Evolutionary conservation across 1,140 invertebrate genomes (phyloP).

Genomic region (Portunus trituberculatus): DNA sequence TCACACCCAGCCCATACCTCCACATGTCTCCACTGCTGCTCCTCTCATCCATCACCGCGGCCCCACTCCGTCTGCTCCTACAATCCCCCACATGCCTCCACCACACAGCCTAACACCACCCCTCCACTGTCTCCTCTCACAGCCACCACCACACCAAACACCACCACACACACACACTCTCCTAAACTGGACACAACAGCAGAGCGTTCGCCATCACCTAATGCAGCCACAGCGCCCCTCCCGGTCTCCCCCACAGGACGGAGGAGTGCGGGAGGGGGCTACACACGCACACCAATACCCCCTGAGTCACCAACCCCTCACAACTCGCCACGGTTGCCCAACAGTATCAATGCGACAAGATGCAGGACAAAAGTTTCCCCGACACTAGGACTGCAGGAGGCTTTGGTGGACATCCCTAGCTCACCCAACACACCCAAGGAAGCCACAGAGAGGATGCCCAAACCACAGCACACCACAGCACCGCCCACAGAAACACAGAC

Average conservation of each 20-base stretch:
- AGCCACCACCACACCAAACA: too few species aligned
- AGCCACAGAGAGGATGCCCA: not conserved
- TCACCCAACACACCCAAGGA: not conserved
- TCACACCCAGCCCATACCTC: slow-evolving; percentile 72
- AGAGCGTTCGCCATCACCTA: not conserved
- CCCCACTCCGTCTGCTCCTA: slow-evolving; percentile 67
- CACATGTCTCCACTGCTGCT: slow-evolving; percentile 65
- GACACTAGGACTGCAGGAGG: not conserved
- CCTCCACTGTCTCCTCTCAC: too few species aligned
- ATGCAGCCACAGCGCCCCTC: not conserved
- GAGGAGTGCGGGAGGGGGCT: slow-evolving; percentile 38
- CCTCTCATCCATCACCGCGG: slow-evolving; percentile 47
- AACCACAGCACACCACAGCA: not conserved
- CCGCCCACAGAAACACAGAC: too few species aligned
- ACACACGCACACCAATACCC: slow-evolving; percentile 52
- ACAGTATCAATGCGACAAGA: slow-evolving; percentile 71
- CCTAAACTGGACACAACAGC: too few species aligned
- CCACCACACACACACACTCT: not conserved
- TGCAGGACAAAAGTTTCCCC: slow-evolving; percentile 40
- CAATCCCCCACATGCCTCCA: slow-evolving; percentile 39
- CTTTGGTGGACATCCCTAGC: not conserved
- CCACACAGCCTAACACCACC: too few species aligned
- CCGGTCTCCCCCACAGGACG: slow-evolving; percentile 64
- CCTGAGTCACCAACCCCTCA: slow-evolving; percentile 77
- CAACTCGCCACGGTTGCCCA: slow-evolving; percentile 77